phyloP scores from a whole-genome alignment of 2,113 vertebrate species.

The Junco hyemalis region DNA sequence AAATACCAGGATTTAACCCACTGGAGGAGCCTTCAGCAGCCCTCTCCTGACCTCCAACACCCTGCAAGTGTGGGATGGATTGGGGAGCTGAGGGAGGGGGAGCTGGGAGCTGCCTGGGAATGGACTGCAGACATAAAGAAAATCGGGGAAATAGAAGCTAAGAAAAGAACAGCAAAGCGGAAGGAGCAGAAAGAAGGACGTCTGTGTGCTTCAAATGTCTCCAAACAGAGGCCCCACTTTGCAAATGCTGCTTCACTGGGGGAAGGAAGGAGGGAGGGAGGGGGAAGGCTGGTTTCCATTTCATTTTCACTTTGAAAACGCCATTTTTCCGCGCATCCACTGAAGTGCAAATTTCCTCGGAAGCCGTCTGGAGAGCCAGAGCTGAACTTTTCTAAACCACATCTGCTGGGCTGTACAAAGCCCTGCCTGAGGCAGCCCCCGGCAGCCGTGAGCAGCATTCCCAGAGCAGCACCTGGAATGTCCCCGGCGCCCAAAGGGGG shows the following conservation, averaged over 20 bases:
- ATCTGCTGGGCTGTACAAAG: not conserved
- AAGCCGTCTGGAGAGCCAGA: not conserved
- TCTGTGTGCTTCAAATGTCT: not conserved
- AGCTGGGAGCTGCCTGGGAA: not conserved
- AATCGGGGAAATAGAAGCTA: not conserved
- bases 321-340: not conserved
- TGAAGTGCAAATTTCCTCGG: not conserved
- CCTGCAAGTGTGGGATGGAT: not conserved
- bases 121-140: not conserved
- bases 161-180: not conserved
- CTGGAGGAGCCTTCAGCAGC: not conserved
- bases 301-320: constrained; percentile 35
- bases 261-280: not conserved
- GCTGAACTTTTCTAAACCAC: not conserved
- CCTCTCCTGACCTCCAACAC: accelerated
- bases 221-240: constrained; percentile 20
- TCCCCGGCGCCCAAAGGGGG: not conserved
- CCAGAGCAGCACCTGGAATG: accelerated
- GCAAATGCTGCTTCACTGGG: not conserved
- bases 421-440: accelerated
- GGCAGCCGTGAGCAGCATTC: not conserved
- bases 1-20: not conserved
- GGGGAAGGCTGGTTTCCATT: not conserved
- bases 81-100: not conserved
- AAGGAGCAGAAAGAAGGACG: not conserved